Percentiles rank a stretch among this genome's conserved stretches.
Evolutionary conservation across 2,797 vertebrate genomes (phyloP).

Genomic region (Anabas testudineus): DNA sequence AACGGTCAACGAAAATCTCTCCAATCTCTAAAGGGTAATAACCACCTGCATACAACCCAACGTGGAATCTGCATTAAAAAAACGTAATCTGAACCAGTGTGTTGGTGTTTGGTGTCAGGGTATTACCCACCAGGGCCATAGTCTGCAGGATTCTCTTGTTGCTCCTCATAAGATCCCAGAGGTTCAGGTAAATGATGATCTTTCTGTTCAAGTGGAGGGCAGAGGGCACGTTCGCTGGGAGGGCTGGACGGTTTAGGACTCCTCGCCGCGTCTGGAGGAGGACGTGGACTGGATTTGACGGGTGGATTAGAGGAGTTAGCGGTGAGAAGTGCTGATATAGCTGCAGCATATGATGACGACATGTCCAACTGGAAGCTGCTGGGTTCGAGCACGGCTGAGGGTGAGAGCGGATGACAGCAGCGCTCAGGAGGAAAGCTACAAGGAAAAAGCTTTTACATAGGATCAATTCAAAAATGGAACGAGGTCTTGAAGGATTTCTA

Average conservation of each 20-base stretch:
- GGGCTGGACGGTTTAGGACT: constrained; percentile 8
- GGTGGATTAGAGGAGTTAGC: constrained; percentile 26
- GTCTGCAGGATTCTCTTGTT: constrained; percentile 77
- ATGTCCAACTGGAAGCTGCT: constrained; percentile 55
- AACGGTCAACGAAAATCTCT: constrained; percentile 88
- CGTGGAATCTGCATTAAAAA: neutral
- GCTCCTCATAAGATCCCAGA: constrained; percentile 61
- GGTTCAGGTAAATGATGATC: constrained; percentile 25
- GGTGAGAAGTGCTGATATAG: constrained; percentile 71
- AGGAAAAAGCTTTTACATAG: constrained; percentile 19
- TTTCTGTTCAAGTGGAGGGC: constrained; percentile 13
- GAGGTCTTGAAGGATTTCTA: neutral
- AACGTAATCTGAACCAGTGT: neutral
- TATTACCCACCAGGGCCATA: constrained; percentile 72
- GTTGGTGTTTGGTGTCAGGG: neutral
- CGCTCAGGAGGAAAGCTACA: constrained; percentile 18
- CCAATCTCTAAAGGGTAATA: constrained; percentile 88
- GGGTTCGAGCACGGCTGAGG: constrained; percentile 16
- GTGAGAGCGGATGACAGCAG: constrained; percentile 16
- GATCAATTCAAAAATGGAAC: neutral
- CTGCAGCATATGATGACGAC: constrained; percentile 79
- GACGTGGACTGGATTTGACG: constrained; percentile 3
- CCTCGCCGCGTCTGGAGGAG: neutral
- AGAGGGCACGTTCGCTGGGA: neutral
- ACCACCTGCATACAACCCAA: constrained; percentile 81